Conservation (phyloP, 2,888 invertebrate genomes). For the Drosophila multiciliata region DNA sequence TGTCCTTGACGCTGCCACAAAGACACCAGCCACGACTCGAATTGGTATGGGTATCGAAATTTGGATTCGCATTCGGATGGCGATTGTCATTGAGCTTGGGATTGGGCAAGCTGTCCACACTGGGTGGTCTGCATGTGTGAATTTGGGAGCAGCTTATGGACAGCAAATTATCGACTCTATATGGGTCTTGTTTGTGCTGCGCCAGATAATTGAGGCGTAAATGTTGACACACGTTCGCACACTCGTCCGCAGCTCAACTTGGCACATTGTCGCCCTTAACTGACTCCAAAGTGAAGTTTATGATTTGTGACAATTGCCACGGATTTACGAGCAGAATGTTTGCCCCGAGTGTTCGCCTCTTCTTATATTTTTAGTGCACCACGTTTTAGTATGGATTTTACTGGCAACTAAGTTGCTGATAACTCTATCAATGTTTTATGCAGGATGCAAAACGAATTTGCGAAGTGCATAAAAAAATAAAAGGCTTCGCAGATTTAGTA, state of each 20-base stretch:
- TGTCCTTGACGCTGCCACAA: slow-evolving; percentile 61
- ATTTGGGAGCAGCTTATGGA: slow-evolving; percentile 61
- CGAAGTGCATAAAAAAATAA: slow-evolving; percentile 72
- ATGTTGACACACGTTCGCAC: slow-evolving; percentile 74
- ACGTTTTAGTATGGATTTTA: slow-evolving; percentile 24
- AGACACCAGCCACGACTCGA: slow-evolving; percentile 19
- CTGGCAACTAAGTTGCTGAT: slow-evolving; percentile 61
- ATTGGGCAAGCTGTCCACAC: slow-evolving; percentile 52
- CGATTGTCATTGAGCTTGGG: slow-evolving; percentile 2
- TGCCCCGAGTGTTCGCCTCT: not conserved
- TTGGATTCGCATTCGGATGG: slow-evolving; percentile 14
- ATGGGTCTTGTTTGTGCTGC: slow-evolving; percentile 35
- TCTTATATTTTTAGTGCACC: slow-evolving; percentile 1
- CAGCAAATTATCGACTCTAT: slow-evolving; percentile 69
- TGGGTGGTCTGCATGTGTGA: slow-evolving; percentile 67
- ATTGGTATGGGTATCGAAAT: slow-evolving; percentile 24
- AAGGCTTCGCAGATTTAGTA: slow-evolving; percentile 48
- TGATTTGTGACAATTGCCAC: slow-evolving; percentile 41
- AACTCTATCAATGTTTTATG: slow-evolving; percentile 63
- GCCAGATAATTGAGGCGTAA: slow-evolving; percentile 77
- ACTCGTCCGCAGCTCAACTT: slow-evolving; percentile 12
- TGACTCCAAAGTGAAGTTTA: slow-evolving; percentile 36
- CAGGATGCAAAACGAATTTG: slow-evolving; percentile 41
- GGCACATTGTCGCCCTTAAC: slow-evolving; percentile 48
- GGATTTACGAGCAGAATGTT: slow-evolving; percentile 43